phyloP scores from a whole-genome alignment of 1,140 invertebrate species.

The Thaumetopoea pityocampa region DNA sequence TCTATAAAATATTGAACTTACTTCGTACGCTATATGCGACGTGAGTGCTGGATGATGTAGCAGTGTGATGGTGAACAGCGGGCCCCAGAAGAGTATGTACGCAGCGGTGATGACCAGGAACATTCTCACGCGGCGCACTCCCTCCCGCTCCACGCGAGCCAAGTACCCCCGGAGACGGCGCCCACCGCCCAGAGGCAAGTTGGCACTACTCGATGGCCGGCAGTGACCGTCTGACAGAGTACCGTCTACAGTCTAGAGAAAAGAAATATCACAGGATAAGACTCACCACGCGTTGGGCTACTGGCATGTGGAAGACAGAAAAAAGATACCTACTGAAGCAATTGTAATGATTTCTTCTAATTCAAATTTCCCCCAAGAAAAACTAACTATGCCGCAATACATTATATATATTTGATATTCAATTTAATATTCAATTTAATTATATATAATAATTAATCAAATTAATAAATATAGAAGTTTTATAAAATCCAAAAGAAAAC shows the following conservation, averaged over 20 bases:
- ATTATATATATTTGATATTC: too few relatives aligned
- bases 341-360: too few relatives aligned
- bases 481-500: too few relatives aligned
- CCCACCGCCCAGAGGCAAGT: constrained; percentile 81
- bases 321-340: too few relatives aligned
- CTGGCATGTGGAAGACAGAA: too few relatives aligned
- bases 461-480: too few relatives aligned
- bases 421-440: too few relatives aligned
- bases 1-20: too few relatives aligned
- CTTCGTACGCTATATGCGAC: constrained; percentile 83
- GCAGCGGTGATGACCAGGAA: constrained; percentile 90
- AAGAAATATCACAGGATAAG: background rate
- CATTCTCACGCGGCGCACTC: constrained; percentile 87
- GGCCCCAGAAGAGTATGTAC: constrained; percentile 92
- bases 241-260: constrained; percentile 60
- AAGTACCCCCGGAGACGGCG: constrained; percentile 87
- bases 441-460: too few relatives aligned
- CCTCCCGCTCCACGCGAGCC: constrained; percentile 85
- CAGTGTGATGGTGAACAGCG: constrained; percentile 89
- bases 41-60: constrained; percentile 84
- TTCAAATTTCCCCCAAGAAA: too few relatives aligned
- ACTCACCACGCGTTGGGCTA: too few relatives aligned
- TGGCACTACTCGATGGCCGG: constrained; percentile 44
- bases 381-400: too few relatives aligned
- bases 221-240: constrained; percentile 50